phyloP scores from a whole-genome alignment of 2,888 invertebrate genomes.

The Lamellibrachia satsuma region DNA sequence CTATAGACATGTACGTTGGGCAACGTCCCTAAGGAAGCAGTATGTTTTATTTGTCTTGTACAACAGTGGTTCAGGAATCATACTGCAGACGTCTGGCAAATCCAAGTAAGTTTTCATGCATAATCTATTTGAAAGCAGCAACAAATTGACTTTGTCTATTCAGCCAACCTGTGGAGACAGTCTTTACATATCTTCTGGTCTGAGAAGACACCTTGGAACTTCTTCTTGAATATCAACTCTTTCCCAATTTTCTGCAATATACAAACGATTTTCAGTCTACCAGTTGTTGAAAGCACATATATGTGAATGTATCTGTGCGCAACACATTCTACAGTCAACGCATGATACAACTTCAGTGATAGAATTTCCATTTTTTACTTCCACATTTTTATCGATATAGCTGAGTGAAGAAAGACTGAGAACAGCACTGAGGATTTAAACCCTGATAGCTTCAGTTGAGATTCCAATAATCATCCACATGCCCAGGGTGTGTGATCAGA shows the following conservation, averaged over 20 bases:
- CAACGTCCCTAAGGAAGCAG: no score
- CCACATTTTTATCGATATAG: background rate
- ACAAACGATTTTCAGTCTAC: background rate
- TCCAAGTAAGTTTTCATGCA: background rate
- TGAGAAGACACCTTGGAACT: constrained; percentile 68
- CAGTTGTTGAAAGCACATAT: background rate
- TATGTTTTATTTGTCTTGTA: no score
- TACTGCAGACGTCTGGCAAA: background rate
- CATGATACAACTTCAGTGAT: no score
- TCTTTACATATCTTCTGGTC: constrained; percentile 70
- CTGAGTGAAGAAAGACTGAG: background rate
- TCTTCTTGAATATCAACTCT: constrained; percentile 67
- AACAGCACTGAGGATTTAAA: no score
- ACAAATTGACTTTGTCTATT: background rate
- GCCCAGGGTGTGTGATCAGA: no score
- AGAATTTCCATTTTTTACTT: background rate
- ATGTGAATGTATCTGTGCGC: background rate
- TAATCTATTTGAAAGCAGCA: background rate
- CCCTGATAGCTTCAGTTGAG: no score
- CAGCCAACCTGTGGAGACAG: constrained; percentile 68
- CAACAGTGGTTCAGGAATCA: background rate
- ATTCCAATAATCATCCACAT: no score
- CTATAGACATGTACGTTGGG: no score
- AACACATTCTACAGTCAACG: no score
- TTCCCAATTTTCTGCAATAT: constrained; percentile 59